phyloP scores from a whole-genome alignment of 2,888 invertebrate species.

The Agrochola lychnidis region DNA sequence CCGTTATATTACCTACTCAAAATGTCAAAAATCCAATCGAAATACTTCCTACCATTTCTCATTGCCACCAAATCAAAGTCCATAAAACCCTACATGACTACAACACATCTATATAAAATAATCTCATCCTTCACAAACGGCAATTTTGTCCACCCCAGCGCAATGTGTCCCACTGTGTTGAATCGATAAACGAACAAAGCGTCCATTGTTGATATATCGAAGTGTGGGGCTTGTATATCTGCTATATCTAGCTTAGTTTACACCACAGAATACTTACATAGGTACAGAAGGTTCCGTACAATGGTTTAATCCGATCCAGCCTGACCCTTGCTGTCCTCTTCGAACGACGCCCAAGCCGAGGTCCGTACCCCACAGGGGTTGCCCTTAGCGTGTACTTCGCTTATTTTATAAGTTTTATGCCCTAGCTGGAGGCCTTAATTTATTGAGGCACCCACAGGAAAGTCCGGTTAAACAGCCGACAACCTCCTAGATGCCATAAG shows the following conservation, averaged over 20 bases:
- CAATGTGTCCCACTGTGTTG: constrained; percentile 67
- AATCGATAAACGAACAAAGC: constrained; percentile 71
- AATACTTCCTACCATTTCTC: neutral
- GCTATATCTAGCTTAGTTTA: constrained; percentile 48
- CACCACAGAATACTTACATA: constrained; percentile 15
- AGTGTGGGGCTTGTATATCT: constrained; percentile 47
- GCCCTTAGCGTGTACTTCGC: too few relatives aligned
- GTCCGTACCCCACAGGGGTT: too few relatives aligned
- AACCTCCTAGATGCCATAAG: too few relatives aligned
- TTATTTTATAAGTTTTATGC: too few relatives aligned
- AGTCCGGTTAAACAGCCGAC: too few relatives aligned
- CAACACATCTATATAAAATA: constrained; percentile 51
- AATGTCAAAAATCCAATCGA: neutral
- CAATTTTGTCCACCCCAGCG: constrained; percentile 64
- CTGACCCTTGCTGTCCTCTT: too few relatives aligned
- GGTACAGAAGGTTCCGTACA: neutral
- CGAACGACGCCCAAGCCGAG: too few relatives aligned
- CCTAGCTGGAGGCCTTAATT: too few relatives aligned
- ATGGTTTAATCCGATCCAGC: too few relatives aligned
- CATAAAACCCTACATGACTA: constrained; percentile 29
- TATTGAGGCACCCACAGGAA: too few relatives aligned
- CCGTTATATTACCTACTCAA: neutral
- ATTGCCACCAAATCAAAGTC: constrained; percentile 34
- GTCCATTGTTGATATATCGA: constrained; percentile 64
- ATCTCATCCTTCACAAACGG: constrained; percentile 54